These are phyloP conservation scores for Drosophila bocki DNA, from an alignment of 1,140 invertebrate species.

Conservation along the genomic window DNA sequence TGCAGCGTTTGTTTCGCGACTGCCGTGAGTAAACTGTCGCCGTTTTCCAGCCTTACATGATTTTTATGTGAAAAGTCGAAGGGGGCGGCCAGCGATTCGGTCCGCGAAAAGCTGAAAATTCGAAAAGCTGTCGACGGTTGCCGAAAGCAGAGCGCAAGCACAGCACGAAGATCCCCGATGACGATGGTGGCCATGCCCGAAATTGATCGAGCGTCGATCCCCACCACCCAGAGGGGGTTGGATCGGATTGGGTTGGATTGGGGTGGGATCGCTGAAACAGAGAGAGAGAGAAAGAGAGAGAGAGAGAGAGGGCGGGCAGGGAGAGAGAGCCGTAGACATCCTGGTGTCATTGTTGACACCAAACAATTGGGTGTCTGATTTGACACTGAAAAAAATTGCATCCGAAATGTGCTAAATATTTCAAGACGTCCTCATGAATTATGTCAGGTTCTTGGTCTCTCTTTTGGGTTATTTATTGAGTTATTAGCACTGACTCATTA, in stretches of 20 bases:
- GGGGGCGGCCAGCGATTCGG: conserved; percentile 32
- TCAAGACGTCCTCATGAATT: neutral
- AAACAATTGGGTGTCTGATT: conserved; percentile 6
- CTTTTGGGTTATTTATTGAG: conserved; percentile 1
- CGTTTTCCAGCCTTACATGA: conserved; percentile 84
- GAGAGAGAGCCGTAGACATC: neutral
- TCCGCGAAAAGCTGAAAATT: conserved; percentile 63
- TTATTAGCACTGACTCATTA: neutral
- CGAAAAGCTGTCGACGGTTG: conserved; percentile 45
- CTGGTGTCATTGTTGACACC: conserved; percentile 19
- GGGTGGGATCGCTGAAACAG: neutral
- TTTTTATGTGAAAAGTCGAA: conserved; percentile 83
- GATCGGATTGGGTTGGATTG: neutral
- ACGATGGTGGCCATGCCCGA: conserved; percentile 6
- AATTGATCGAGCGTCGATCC: conserved; percentile 4
- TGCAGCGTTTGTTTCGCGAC: conserved; percentile 69
- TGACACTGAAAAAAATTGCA: conserved; percentile 1
- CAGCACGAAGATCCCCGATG: conserved; percentile 36
- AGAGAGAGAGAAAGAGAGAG: no score
- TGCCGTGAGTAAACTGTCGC: conserved; percentile 84
- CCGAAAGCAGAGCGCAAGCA: conserved; percentile 14
- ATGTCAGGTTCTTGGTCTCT: neutral
- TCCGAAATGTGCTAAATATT: neutral
- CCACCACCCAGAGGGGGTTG: conserved; percentile 2
- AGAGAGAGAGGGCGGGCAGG: neutral